Base-by-base conservation (phyloP, 1,140 invertebrate genomes). In the Drosophila carrolli region DNA sequence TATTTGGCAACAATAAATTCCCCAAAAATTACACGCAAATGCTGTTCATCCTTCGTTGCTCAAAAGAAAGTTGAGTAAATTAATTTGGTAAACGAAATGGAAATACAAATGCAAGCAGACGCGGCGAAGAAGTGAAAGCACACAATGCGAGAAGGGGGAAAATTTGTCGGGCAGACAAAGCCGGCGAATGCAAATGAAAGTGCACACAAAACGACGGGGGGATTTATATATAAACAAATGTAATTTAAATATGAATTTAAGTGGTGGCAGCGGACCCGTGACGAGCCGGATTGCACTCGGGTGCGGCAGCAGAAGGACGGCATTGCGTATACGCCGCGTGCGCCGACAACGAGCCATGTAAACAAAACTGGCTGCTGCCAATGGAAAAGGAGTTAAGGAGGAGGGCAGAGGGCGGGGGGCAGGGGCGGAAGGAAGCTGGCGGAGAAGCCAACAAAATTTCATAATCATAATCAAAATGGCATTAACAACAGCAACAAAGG, bases 391-490 rank as follows among this genome's bases (percentile, higher is more conserved):
- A 38, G 51, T 41, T 27, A 27, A 4, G 54, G 59, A 38, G 2
- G 1, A 1, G 13, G 5, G 6, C 1, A 38, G 37, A 19, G 37
- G 37, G 13, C 2, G 3, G 23, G 48, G 14, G 29, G 1, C 0
- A 4, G 8, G 0, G 32, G 14, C 9, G 50, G 50, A 53, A 40
- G 81, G 75, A 57, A 63, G 74, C 47, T n/a, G 32, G 40, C 61
- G 19, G 60, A 44, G 77, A 73, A 78, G 75, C 70, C 78, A 78
- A 72, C 84, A 72, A 72, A 89, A 89, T 90, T 89, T 89, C 84
- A 88, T 88, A 88, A 88, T 88, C 84, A 88, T 88, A 88, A 88
- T 88, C 84, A 88, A 88, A 88, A 88, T 89, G 84, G 80, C 84
- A 88, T 88, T 89, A 89, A 88, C 84, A 88, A 88, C 81, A 88